Base-by-base conservation (phyloP, 2,797 vertebrate species). In the Alosa sapidissima region DNA sequence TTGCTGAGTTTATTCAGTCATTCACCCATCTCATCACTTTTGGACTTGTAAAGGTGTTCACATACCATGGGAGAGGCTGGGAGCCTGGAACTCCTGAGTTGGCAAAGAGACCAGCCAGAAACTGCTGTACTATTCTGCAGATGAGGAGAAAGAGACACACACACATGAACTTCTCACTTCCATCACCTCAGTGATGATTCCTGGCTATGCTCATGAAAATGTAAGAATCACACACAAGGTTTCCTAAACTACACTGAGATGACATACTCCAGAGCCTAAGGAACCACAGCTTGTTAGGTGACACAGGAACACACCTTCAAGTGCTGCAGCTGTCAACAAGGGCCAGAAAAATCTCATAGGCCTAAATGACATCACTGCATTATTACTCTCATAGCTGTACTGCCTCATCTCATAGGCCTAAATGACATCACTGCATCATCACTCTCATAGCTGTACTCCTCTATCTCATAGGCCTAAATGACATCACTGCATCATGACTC, bases 41-140 rank as follows among this genome's bases (percentile, higher is more conserved):
- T 68, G 48, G 5, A 11, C 5, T 7, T 47, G 4, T n/a, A 81
- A 85, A 84, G 68, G 52, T 55, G 41, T 54, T 82, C 41, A 93
- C 94, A 95, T 94, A 98, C 98, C 98, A 98, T 86, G 98, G 98
- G 49, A 98, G 95, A 0, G 97, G 97, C 6, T 97, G 95, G 0
- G 97, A 97, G 84, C 97, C 97, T 1, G 97, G 96, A 82, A 97
- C 91, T 6, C 97, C 96, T 0, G 98, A 97, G 93, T 97, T 98
- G 85, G 97, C 97, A 91, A 96, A 96, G 85, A 96, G 93, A 86
- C 95, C 94, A 49, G 95, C 94, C 16, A 96, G 94, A 93, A 99
- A 97, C 94, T 99, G 98, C 88, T 99, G 98, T 85, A 99, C 97
- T 87, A 99, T 98, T 83, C 98, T 99, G 87, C 45, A 87, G 47